Conservation (phyloP, 2,797 vertebrate species). For the Enteromius radiatus region DNA sequence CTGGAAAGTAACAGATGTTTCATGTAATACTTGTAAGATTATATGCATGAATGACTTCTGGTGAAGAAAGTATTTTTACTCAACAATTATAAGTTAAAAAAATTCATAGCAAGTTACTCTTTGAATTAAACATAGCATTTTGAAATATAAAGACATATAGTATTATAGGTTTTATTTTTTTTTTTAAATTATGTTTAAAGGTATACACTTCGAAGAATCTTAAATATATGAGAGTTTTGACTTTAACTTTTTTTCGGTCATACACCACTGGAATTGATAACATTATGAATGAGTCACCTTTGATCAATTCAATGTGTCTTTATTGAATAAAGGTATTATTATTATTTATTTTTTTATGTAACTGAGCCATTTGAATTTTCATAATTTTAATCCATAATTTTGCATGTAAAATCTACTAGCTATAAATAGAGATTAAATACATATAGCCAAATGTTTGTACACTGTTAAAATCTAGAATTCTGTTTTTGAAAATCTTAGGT, state of each 20-base stretch:
- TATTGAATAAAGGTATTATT: not conserved
- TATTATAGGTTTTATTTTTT: too few relatives aligned
- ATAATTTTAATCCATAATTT: not conserved
- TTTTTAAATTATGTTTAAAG: too few relatives aligned
- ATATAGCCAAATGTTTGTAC: too few relatives aligned
- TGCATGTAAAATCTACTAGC: not conserved
- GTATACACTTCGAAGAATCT: not conserved
- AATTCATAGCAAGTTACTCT: not conserved
- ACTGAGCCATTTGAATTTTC: not conserved
- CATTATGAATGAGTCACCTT: not conserved
- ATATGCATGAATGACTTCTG: not conserved
- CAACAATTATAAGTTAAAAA: not conserved
- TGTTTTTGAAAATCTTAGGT: too few relatives aligned
- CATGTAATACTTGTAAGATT: not conserved
- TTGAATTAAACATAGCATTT: not conserved
- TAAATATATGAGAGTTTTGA: not conserved
- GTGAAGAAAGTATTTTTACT: not conserved
- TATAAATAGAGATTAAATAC: too few relatives aligned
- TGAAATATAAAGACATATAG: not conserved
- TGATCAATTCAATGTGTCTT: not conserved
- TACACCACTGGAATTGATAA: not conserved
- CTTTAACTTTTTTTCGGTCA: not conserved
- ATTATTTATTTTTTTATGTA: not conserved
- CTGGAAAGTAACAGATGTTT: slow-evolving; percentile 27
- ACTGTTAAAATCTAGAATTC: too few relatives aligned